These are phyloP conservation scores for Ciconia stormi DNA, from an alignment of 2,113 vertebrate species.

Conservation along the genomic window DNA sequence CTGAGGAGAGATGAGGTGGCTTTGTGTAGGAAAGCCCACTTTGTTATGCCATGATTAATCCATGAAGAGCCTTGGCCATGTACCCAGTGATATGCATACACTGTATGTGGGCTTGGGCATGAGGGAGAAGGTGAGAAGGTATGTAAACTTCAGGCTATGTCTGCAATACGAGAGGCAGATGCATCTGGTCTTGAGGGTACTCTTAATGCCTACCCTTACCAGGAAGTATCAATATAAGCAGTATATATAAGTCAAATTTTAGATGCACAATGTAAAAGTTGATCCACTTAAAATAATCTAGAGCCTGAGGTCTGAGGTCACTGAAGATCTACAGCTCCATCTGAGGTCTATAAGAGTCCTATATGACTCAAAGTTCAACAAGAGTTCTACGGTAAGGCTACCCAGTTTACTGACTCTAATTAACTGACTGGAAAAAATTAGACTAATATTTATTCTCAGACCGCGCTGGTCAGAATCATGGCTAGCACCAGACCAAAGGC, in stretches of 20 bases:
- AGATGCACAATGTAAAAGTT: neutral
- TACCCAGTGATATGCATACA: neutral
- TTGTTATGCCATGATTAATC: neutral
- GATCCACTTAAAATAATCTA: neutral
- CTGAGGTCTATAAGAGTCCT: neutral
- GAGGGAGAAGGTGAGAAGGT: fast-evolving
- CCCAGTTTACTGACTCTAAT: neutral
- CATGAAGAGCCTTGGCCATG: fast-evolving
- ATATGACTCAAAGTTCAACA: fast-evolving
- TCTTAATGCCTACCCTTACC: neutral
- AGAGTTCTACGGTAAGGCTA: neutral
- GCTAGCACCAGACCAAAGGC: neutral
- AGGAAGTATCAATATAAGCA: neutral
- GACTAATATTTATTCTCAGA: neutral
- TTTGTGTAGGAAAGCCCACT: neutral
- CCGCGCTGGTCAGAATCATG: neutral
- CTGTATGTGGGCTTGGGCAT: fast-evolving
- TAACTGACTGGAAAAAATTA: neutral
- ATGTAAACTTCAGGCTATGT: neutral
- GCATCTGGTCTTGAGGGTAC: neutral
- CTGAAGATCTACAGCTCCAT: neutral
- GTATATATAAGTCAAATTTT: neutral
- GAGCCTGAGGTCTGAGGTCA: neutral
- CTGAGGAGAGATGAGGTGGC: neutral
- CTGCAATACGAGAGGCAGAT: neutral